phyloP scores from a whole-genome alignment of 2,113 vertebrate genomes.

The Xiphias gladius region DNA sequence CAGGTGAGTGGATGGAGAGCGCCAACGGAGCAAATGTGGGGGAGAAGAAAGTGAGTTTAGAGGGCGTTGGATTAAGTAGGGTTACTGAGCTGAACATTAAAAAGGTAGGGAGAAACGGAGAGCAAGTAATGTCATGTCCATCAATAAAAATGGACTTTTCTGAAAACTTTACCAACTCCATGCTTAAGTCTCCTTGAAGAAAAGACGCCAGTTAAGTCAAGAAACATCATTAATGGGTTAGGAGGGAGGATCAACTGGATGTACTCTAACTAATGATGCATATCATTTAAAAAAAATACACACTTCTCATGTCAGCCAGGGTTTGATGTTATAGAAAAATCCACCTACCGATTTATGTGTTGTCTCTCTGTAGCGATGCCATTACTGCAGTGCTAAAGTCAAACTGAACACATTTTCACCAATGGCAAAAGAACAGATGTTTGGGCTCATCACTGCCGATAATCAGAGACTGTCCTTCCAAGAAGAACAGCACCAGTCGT shows the following conservation, averaged over 20 bases:
- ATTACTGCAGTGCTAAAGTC: neutral
- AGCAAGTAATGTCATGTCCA: slow-evolving; percentile 57
- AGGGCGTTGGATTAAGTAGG: slow-evolving; percentile 51
- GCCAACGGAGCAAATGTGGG: neutral
- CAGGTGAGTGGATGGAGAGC: slow-evolving; percentile 48
- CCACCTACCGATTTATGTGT: neutral
- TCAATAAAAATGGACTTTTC: slow-evolving; percentile 49
- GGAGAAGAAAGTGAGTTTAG: slow-evolving; percentile 37
- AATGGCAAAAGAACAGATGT: neutral
- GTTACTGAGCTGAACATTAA: slow-evolving; percentile 47
- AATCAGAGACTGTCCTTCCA: neutral
- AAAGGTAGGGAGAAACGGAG: slow-evolving; percentile 12
- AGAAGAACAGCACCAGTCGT: neutral
- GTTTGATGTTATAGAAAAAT: neutral
- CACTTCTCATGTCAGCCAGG: neutral
- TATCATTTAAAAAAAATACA: slow-evolving; percentile 2
- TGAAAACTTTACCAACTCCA: neutral
- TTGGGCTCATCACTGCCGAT: neutral
- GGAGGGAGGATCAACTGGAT: slow-evolving; percentile 18
- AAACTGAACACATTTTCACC: neutral
- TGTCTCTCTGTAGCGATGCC: neutral
- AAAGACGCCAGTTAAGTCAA: slow-evolving; percentile 4
- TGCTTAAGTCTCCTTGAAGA: slow-evolving; percentile 26
- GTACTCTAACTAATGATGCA: neutral
- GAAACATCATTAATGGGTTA: slow-evolving; percentile 24